Evolutionary conservation across 64 coral and sea anemone genomes (phyloP), one percentile per base, ranked within the genome.

Genomic region (Platygyra sinensis): DNA sequence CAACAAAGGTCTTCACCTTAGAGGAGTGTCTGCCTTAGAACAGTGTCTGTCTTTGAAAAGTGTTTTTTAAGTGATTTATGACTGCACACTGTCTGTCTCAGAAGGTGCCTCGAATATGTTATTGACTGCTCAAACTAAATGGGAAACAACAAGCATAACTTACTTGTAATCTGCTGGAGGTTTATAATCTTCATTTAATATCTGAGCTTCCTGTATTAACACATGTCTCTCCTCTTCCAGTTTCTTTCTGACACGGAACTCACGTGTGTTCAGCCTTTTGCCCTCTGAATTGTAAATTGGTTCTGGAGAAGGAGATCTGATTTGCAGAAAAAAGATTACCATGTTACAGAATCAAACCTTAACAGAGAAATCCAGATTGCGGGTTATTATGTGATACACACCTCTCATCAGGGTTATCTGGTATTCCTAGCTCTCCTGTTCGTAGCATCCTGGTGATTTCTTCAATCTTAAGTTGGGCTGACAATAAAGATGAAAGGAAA

Each of bases 211-310:
- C 42, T 93, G 72, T 72, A 99, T 93, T 36, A 95, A 78, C 11
- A 38, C 28, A 86, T 99, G 97, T 33, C 97, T 72, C 50, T 99
- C 97, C 62, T 99, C 97, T 60, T 99, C 97, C 39, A 99, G 91
- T 36, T 88, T 93, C 76, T 99, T 99, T 38, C 97, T 86, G 10
- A 99, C 88, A 60, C 97, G 39, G 76, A 99, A 99, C 29, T 99
- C 97, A 54, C 97, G 89, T 6, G 97, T 99, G 94, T 99, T 99
- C 4, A 99, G 59, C 42, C 97, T 64, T 75, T 99, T 99, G 2
- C 97, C 97, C 52, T 99, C 97, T 29, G 97, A 73, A 67, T 99
- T 99, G 83, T 99, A 99, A 50, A 99, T 99, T 83, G 97, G 97
- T 77, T 99, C 97, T 86, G 97, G 97, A 57, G 97, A 99, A 13